A percentile compares a stretch with the other conserved stretches of the same genome.
phyloP scores from a whole-genome alignment of 2,888 invertebrate genomes.

The Tinea trinotella region DNA sequence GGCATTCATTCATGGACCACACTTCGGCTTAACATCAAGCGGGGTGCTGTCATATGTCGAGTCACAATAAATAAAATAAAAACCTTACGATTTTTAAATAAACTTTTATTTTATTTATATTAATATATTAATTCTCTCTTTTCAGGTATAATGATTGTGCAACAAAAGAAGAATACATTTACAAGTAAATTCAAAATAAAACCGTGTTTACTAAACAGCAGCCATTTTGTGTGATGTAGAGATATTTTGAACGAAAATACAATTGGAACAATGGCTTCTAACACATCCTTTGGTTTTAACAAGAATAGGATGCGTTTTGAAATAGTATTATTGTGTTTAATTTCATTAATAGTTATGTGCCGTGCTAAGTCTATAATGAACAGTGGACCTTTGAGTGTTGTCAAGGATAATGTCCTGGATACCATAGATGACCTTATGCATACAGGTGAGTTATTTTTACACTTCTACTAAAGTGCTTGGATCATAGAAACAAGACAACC shows the following conservation, averaged over 20 bases:
- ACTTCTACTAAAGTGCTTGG: no score
- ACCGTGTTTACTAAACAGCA: not conserved
- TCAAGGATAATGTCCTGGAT: constrained; percentile 42
- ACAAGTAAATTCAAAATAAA: not conserved
- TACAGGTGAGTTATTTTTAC: constrained; percentile 59
- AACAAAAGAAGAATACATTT: constrained; percentile 3
- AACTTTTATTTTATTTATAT: no score
- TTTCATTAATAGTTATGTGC: constrained; percentile 55
- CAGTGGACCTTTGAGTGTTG: constrained; percentile 30
- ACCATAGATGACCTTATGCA: constrained; percentile 56
- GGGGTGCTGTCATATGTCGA: no score
- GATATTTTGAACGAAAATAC: not conserved
- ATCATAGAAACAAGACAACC: no score
- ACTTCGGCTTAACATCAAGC: no score
- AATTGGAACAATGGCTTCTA: not conserved
- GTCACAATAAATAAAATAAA: no score
- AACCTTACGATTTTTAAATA: no score
- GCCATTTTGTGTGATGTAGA: not conserved
- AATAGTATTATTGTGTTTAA: constrained; percentile 29
- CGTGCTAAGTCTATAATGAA: constrained; percentile 47
- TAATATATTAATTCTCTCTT: not conserved
- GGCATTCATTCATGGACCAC: no score
- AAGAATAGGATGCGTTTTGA: not conserved
- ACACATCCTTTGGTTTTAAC: not conserved
- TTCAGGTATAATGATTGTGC: not conserved